A percentile compares a stretch with the other conserved stretches of the same genome.
Conservation (phyloP, 2,888 invertebrate species). For the Celastrina argiolus region DNA sequence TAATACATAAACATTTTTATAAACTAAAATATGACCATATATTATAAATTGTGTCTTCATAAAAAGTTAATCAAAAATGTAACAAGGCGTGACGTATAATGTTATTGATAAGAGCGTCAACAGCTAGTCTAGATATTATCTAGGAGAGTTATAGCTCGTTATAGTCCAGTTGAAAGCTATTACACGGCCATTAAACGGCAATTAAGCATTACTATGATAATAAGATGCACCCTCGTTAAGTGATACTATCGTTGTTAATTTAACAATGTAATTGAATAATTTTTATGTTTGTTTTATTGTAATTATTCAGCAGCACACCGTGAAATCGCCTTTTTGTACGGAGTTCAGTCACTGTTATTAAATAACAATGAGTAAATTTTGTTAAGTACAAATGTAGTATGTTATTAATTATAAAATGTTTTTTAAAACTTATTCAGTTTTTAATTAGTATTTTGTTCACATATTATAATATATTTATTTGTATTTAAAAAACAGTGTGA, state of each 20-base stretch:
- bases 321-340: not conserved
- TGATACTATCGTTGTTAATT: constrained; percentile 40
- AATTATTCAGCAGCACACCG: constrained; percentile 1
- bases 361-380: no score
- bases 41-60: not conserved
- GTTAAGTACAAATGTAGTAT: no score
- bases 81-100: not conserved
- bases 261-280: constrained; percentile 18
- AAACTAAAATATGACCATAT: no score
- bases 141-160: constrained; percentile 36
- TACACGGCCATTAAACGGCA: constrained; percentile 63
- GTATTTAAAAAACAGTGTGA: no score
- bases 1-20: no score
- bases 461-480: no score
- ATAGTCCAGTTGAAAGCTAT: constrained; percentile 55
- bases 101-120: constrained; percentile 27
- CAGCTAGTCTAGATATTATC: constrained; percentile 34
- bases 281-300: constrained; percentile 21
- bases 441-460: no score
- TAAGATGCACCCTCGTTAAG: constrained; percentile 67
- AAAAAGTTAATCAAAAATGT: not conserved
- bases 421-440: no score
- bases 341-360: not conserved
- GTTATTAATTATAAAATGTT: no score
- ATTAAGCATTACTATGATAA: constrained; percentile 44